These are phyloP conservation scores for Lathronympha strigana DNA, from an alignment of 2,888 invertebrate genomes.

Conservation along the genomic window DNA sequence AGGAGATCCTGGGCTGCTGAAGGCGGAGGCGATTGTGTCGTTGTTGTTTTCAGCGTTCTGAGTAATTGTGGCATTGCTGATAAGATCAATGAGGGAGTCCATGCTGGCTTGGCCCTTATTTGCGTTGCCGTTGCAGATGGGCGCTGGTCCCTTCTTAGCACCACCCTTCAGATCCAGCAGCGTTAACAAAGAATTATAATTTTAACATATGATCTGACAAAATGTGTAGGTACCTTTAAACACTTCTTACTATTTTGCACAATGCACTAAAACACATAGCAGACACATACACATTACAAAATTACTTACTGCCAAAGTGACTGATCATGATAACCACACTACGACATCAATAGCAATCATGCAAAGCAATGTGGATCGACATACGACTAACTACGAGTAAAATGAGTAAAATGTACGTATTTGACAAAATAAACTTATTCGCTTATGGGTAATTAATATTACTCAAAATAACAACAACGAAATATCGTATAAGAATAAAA, in stretches of 20 bases:
- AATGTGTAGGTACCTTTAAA: not conserved
- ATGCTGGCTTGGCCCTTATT: slow-evolving; percentile 58
- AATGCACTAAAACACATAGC: slow-evolving; percentile 24
- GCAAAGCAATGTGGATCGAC: slow-evolving; percentile 24
- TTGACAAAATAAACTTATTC: not conserved
- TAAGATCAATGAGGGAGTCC: slow-evolving; percentile 64
- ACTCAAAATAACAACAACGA: not conserved
- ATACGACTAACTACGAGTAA: not conserved
- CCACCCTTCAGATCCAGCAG: slow-evolving; percentile 54
- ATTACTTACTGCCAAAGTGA: not conserved
- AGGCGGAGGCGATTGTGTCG: slow-evolving; percentile 50
- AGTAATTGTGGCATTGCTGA: slow-evolving; percentile 55
- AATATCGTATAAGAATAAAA: not conserved
- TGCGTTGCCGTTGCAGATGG: slow-evolving; percentile 60
- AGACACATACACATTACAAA: slow-evolving; percentile 5
- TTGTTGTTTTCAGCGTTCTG: slow-evolving; percentile 71
- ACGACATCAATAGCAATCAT: slow-evolving; percentile 27
- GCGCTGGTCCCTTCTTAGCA: slow-evolving; percentile 52
- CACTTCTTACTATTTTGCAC: slow-evolving; percentile 4
- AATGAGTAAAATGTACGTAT: not conserved
- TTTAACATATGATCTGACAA: not conserved
- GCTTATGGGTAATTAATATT: not conserved
- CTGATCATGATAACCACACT: slow-evolving; percentile 3
- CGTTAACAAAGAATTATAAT: slow-evolving; percentile 50
- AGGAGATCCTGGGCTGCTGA: slow-evolving; percentile 56